phyloP scores from a whole-genome alignment of 2,888 invertebrate genomes.

The Exocentrus adspersus region DNA sequence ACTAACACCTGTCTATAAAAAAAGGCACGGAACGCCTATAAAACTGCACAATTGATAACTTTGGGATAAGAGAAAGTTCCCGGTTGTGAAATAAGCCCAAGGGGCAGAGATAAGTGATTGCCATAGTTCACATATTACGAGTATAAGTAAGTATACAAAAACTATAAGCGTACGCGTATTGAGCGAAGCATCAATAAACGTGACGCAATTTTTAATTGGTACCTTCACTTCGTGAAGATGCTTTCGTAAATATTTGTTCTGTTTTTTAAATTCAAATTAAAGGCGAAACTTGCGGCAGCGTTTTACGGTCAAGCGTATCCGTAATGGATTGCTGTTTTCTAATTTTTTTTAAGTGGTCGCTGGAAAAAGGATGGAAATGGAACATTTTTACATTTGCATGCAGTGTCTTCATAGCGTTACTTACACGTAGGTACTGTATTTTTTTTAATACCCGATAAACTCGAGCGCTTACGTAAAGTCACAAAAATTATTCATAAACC shows the following conservation, averaged over 20 bases:
- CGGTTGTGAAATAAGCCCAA: background rate
- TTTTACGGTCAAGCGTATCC: too few species aligned
- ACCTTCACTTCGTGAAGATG: constrained; percentile 1
- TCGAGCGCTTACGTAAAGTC: too few species aligned
- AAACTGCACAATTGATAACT: background rate
- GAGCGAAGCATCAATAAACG: constrained; percentile 14
- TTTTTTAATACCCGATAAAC: too few species aligned
- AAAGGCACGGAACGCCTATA: background rate
- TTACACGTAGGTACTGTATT: too few species aligned
- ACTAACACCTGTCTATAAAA: background rate
- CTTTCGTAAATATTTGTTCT: background rate
- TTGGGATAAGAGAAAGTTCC: background rate
- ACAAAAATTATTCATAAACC: too few species aligned
- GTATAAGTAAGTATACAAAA: background rate
- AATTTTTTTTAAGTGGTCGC: too few species aligned
- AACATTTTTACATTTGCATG: too few species aligned
- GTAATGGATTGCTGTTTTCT: too few species aligned
- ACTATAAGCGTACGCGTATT: background rate
- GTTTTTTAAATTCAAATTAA: background rate
- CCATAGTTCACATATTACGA: background rate
- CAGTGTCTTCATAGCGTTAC: too few species aligned
- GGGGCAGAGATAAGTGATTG: too few species aligned
- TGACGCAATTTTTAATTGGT: constrained; percentile 12
- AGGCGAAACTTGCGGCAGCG: background rate
- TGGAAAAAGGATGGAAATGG: too few species aligned